Percentiles rank a stretch among this genome's conserved stretches.
phyloP scores from a whole-genome alignment of 2,888 invertebrate species.

The Pachycephus smyrnensis region DNA sequence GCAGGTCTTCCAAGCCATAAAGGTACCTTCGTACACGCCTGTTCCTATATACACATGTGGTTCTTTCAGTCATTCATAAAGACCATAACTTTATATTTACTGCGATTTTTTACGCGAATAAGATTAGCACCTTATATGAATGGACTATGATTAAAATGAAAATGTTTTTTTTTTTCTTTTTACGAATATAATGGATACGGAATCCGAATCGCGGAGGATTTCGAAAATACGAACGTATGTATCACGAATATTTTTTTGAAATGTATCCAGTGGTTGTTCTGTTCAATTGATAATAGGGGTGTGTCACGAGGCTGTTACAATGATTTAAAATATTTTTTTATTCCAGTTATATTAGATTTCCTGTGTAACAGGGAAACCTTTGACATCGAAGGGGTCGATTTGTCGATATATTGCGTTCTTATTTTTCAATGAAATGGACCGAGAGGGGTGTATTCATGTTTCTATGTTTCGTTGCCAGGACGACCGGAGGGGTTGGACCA shows the following conservation, averaged over 20 bases:
- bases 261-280: neutral
- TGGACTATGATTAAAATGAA: neutral
- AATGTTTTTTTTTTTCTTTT: neutral
- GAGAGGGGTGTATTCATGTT: conserved; percentile 14
- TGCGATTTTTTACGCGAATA: neutral
- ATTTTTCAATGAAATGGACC: conserved; percentile 19
- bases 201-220: neutral
- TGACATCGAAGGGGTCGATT: neutral
- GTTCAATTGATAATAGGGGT: neutral
- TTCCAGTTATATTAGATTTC: neutral
- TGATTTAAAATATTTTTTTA: neutral
- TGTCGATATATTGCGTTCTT: neutral
- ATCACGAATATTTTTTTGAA: neutral
- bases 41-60: conserved; percentile 45
- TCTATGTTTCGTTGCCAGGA: conserved; percentile 54
- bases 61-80: conserved; percentile 56
- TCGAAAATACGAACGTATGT: neutral
- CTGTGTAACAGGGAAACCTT: neutral
- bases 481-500: conserved; percentile 65
- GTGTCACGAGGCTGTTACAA: neutral
- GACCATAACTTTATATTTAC: conserved; percentile 11
- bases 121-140: neutral
- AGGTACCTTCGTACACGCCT: conserved; percentile 54
- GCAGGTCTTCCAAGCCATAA: conserved; percentile 65
- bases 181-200: neutral